Evolutionary conservation across 1,140 invertebrate species (phyloP).

Genomic region (Aphaenogaster ashmeadi): DNA sequence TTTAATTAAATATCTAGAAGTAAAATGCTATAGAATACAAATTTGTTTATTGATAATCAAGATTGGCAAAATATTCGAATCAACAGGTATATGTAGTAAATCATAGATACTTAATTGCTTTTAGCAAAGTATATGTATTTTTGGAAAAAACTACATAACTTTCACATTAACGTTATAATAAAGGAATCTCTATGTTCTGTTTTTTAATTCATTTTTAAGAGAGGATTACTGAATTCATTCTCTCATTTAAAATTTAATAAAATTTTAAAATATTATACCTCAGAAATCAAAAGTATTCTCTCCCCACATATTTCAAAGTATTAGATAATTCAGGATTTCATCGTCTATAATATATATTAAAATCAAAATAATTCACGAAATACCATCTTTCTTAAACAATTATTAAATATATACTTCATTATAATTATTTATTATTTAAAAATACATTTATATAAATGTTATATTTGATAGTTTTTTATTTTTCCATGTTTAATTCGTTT

Average conservation of each 20-base stretch:
- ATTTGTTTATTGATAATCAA: neutral
- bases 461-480: neutral
- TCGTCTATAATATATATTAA: neutral
- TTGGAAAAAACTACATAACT: neutral
- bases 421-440: neutral
- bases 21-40: neutral
- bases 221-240: no score
- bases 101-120: neutral
- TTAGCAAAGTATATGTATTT: neutral
- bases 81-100: neutral
- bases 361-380: neutral
- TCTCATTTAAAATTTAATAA: no score
- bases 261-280: neutral
- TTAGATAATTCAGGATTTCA: neutral
- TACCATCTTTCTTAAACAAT: neutral
- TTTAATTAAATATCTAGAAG: neutral
- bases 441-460: neutral
- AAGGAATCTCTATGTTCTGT: neutral
- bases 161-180: neutral
- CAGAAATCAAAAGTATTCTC: neutral
- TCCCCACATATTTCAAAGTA: neutral
- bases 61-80: neutral
- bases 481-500: neutral
- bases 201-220: no score
- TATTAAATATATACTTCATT: neutral